Evolutionary conservation across 2,888 invertebrate genomes (phyloP).

Genomic region (Xanthia togata): DNA sequence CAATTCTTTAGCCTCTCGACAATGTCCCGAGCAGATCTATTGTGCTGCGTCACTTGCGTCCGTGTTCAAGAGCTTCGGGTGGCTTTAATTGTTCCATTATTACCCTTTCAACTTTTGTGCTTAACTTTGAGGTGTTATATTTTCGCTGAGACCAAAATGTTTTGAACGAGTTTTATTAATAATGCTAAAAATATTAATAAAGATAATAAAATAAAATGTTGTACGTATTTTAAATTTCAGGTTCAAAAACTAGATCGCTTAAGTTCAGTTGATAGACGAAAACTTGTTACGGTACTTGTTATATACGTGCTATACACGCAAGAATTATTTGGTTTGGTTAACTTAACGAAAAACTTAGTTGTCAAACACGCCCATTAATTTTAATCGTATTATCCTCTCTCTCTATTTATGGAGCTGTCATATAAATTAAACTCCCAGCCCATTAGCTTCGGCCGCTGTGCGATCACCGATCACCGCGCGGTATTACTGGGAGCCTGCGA

Average conservation of each 20-base stretch:
- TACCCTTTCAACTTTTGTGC: conserved; percentile 73
- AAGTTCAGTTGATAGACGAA: conserved; percentile 42
- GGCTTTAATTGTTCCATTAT: conserved; percentile 79
- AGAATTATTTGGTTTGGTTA: conserved; percentile 69
- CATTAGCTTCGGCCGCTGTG: conserved; percentile 78
- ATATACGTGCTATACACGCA: conserved; percentile 62
- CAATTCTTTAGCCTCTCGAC: conserved; percentile 75
- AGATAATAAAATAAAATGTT: not conserved
- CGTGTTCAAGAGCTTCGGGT: conserved; percentile 77
- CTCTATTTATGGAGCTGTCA: conserved; percentile 83
- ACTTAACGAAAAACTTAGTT: conserved; percentile 73
- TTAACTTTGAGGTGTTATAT: conserved; percentile 66
- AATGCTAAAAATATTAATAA: conserved; percentile 1
- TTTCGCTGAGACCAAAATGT: conserved; percentile 71
- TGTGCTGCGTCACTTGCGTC: conserved; percentile 70
- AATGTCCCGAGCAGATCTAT: conserved; percentile 75
- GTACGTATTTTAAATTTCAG: not conserved
- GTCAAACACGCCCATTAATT: conserved; percentile 79
- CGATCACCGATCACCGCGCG: conserved; percentile 77
- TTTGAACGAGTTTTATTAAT: conserved; percentile 41
- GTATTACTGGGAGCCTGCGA: conserved; percentile 79
- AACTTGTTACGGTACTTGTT: conserved; percentile 43
- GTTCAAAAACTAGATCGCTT: conserved; percentile 17
- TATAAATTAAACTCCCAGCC: conserved; percentile 84
- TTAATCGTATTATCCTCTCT: conserved; percentile 80